Evolutionary conservation across 2,113 vertebrate genomes (phyloP).

Genomic region (Rhegmatorhina hoffmannsi): DNA sequence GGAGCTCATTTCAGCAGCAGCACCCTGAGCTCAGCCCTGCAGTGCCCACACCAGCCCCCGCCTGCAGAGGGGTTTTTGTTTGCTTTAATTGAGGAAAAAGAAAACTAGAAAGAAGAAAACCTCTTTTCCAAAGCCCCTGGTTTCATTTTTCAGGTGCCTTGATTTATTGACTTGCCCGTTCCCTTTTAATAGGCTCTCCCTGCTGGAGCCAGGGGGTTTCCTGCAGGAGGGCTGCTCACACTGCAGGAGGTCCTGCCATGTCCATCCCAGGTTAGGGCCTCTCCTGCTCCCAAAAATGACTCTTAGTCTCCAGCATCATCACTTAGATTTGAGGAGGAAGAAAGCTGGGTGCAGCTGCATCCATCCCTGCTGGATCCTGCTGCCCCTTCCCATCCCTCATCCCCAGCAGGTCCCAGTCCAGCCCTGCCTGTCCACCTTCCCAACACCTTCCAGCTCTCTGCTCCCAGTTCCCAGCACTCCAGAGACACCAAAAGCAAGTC

Average conservation of each 20-base stretch:
- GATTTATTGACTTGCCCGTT: conserved; percentile 66
- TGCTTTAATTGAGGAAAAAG: conserved; percentile 43
- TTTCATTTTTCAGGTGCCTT: conserved; percentile 55
- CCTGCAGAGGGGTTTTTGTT: conserved; percentile 13
- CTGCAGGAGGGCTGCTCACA: background rate
- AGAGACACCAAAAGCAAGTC: background rate
- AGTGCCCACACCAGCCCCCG: background rate
- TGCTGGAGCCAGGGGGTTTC: background rate
- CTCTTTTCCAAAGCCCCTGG: background rate
- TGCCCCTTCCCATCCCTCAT: background rate
- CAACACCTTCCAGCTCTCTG: background rate
- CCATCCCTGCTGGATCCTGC: too few relatives aligned
- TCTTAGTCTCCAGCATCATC: background rate
- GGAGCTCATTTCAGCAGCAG: conserved; percentile 43
- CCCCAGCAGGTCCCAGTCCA: background rate
- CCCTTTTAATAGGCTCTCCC: conserved; percentile 12
- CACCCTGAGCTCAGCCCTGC: background rate
- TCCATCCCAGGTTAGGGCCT: background rate
- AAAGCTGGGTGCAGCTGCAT: background rate
- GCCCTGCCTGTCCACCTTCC: background rate
- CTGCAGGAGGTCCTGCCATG: background rate
- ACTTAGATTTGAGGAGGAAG: background rate
- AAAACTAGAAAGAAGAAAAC: background rate
- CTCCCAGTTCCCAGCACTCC: background rate
- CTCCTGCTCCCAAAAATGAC: background rate